A percentile compares a stretch with the other conserved stretches of the same genome.
Evolutionary conservation across 2,797 vertebrate genomes (phyloP).

Genomic region (Uromys caudimaculatus): DNA sequence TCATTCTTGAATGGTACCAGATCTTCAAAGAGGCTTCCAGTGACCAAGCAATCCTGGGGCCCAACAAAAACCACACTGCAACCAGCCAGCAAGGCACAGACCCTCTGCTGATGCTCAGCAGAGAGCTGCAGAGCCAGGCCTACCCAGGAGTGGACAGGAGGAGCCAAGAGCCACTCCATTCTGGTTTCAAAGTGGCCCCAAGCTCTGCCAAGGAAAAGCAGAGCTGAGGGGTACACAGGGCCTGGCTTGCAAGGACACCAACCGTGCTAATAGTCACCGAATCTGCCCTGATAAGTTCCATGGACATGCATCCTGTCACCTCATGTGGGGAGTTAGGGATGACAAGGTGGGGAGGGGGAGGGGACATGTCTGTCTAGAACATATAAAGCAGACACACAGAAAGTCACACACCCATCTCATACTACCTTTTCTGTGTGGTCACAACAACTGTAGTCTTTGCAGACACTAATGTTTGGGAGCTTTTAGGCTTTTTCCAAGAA

Average conservation of each 20-base stretch:
- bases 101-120: too few relatives aligned
- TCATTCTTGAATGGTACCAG: neutral
- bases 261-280: neutral
- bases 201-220: neutral
- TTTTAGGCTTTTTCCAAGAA: slow-evolving; percentile 78
- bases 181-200: neutral
- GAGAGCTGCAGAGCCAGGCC: neutral
- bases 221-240: rapidly evolving
- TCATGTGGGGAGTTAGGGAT: neutral
- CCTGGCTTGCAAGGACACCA: neutral
- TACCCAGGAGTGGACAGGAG: rapidly evolving
- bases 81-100: neutral
- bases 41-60: neutral
- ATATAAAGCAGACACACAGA: neutral
- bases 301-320: neutral
- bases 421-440: slow-evolving; percentile 85
- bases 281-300: neutral
- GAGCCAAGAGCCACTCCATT: neutral
- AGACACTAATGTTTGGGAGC: neutral
- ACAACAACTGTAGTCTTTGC: slow-evolving; percentile 79
- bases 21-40: neutral
- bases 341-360: neutral
- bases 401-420: neutral
- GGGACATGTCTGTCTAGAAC: neutral
- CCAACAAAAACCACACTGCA: rapidly evolving